Percentiles rank a stretch among this genome's conserved stretches.
Evolutionary conservation across 1,140 invertebrate species (phyloP).

Genomic region (Popillia japonica): DNA sequence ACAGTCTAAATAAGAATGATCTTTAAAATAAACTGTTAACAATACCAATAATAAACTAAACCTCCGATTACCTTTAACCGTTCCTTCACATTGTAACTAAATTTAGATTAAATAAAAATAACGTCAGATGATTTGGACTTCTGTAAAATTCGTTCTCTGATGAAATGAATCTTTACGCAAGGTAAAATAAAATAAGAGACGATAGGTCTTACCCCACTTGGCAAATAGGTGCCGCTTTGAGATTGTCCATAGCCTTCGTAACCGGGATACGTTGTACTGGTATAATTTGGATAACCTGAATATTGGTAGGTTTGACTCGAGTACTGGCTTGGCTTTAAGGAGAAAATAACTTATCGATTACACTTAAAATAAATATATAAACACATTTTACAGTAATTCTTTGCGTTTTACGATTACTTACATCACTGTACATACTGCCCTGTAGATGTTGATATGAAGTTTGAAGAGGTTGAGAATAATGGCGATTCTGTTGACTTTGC

Average conservation of each 20-base stretch:
- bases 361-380: too few species aligned
- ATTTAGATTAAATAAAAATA: conserved; percentile 37
- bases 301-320: conserved; percentile 47
- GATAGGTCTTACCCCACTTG: conserved; percentile 24
- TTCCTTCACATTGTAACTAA: conserved; percentile 39
- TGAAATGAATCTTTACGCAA: conserved; percentile 28
- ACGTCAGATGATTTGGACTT: conserved; percentile 35
- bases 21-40: not conserved
- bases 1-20: conserved; percentile 33
- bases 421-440: conserved; percentile 40
- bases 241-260: conserved; percentile 41
- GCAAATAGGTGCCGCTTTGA: conserved; percentile 13
- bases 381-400: not conserved
- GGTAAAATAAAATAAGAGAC: not conserved
- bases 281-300: conserved; percentile 48
- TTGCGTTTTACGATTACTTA: conserved; percentile 37
- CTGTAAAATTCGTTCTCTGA: conserved; percentile 39
- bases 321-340: conserved; percentile 47
- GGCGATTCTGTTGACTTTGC: conserved; percentile 29
- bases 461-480: conserved; percentile 39
- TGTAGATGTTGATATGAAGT: conserved; percentile 42
- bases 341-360: not conserved
- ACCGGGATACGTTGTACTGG: conserved; percentile 20
- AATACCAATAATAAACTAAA: not conserved
- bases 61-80: conserved; percentile 37